Conservation (phyloP, 2,888 invertebrate species). For the Listrodromus nycthemerus region DNA sequence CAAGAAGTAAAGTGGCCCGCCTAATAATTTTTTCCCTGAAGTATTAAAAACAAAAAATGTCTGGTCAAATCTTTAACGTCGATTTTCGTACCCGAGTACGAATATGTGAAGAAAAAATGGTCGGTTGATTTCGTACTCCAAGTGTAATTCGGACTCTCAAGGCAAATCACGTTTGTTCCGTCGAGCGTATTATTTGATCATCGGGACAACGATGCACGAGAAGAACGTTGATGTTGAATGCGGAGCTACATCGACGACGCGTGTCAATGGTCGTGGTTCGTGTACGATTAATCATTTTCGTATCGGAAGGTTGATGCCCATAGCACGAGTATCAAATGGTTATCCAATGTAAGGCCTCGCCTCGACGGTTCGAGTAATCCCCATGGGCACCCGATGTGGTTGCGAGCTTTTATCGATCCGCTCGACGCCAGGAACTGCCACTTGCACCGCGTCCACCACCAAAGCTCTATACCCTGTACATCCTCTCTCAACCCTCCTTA, state of each 20-base stretch:
- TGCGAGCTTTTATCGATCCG: slow-evolving; percentile 64
- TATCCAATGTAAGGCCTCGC: slow-evolving; percentile 59
- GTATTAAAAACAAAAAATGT: not conserved
- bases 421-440: slow-evolving; percentile 38
- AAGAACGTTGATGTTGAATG: not conserved
- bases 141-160: not conserved
- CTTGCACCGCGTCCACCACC: slow-evolving; percentile 38
- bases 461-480: slow-evolving; percentile 26
- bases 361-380: slow-evolving; percentile 62
- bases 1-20: not conserved
- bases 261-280: slow-evolving; percentile 64
- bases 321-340: slow-evolving; percentile 71
- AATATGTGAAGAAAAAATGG: not conserved
- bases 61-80: not conserved
- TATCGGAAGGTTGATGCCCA: slow-evolving; percentile 58
- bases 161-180: slow-evolving; percentile 4
- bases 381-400: slow-evolving; percentile 56
- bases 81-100: not conserved
- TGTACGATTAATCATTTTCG: slow-evolving; percentile 71
- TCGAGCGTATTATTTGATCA: not conserved
- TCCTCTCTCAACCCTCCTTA: slow-evolving; percentile 9
- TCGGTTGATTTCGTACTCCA: not conserved
- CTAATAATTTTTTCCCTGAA: not conserved
- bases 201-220: slow-evolving; percentile 18
- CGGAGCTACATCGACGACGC: slow-evolving; percentile 33